A percentile compares a stretch with the other conserved stretches of the same genome.
phyloP scores from a whole-genome alignment of 2,113 vertebrate species.

The Sturnira hondurensis region DNA sequence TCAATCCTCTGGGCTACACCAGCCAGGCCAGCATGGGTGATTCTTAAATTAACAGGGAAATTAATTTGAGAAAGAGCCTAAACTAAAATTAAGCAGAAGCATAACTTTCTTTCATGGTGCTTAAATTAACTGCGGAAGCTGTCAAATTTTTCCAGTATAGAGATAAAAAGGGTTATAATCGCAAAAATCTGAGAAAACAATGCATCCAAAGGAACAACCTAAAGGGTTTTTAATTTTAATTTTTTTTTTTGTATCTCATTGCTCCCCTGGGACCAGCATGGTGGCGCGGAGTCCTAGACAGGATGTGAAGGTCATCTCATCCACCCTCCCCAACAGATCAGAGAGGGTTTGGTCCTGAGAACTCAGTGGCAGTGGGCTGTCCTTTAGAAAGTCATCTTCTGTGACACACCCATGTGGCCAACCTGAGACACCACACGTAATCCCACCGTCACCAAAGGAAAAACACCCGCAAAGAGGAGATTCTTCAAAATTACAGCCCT shows the following conservation, averaged over 20 bases:
- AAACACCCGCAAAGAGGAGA: background rate
- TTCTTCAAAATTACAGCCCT: background rate
- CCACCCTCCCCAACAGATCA: background rate
- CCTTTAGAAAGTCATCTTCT: background rate
- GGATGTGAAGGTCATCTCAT: no score
- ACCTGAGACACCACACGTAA: background rate
- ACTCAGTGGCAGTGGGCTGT: background rate
- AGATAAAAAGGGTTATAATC: background rate
- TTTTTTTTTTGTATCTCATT: background rate
- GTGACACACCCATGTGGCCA: background rate
- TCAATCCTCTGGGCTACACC: no score
- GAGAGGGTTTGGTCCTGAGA: background rate
- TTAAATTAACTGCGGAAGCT: background rate
- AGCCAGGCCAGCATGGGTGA: no score
- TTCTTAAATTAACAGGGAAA: background rate
- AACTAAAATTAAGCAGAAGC: background rate
- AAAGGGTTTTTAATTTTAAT: background rate
- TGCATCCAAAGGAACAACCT: background rate
- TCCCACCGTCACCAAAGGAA: background rate
- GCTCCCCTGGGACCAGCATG: background rate
- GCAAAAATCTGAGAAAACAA: background rate
- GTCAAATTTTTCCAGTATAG: background rate
- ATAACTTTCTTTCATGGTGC: background rate
- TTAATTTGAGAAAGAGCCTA: background rate
- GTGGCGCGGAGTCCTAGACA: background rate